A percentile compares a stretch with the other conserved stretches of the same genome.
Evolutionary conservation across 2,113 vertebrate genomes (phyloP).

Genomic region (Hyperopisus bebe): DNA sequence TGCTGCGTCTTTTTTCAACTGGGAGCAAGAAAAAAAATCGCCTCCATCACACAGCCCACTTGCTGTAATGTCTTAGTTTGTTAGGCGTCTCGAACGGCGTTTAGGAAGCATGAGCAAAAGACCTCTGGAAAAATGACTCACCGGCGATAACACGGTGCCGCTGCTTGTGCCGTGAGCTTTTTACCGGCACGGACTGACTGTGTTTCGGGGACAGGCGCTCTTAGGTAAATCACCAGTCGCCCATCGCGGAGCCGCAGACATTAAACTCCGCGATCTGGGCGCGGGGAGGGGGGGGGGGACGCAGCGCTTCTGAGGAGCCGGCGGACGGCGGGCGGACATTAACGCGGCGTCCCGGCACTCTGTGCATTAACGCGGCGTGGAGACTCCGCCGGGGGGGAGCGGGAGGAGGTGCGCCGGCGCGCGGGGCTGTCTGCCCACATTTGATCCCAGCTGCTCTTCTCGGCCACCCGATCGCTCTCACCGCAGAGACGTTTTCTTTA

Average conservation of each 20-base stretch:
- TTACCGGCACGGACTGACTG: background rate
- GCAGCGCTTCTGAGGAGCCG: slow-evolving; percentile 22
- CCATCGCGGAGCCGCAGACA: slow-evolving; percentile 22
- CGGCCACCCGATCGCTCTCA: slow-evolving; percentile 45
- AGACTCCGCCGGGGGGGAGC: slow-evolving; percentile 36
- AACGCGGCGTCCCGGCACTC: slow-evolving; percentile 36
- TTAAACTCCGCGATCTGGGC: background rate
- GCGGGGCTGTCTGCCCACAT: slow-evolving; percentile 45
- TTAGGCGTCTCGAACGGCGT: slow-evolving; percentile 13
- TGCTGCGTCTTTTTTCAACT: slow-evolving; percentile 22
- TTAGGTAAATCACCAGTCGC: background rate
- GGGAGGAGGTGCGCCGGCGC: slow-evolving; percentile 33
- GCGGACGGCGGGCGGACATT: slow-evolving; percentile 22
- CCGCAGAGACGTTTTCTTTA: slow-evolving; percentile 42
- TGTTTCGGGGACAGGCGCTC: background rate
- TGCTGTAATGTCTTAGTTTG: slow-evolving; percentile 24
- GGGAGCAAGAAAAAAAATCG: slow-evolving; percentile 23
- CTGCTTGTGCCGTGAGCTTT: background rate
- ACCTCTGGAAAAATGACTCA: background rate
- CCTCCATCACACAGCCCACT: slow-evolving; percentile 15
- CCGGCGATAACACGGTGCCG: background rate
- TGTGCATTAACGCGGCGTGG: slow-evolving; percentile 46
- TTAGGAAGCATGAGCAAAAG: background rate
- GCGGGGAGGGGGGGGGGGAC: background rate
- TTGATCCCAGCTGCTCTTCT: slow-evolving; percentile 45